Evolutionary conservation across 2,113 vertebrate genomes (phyloP).

Genomic region (Illadopsis cleaveri): DNA sequence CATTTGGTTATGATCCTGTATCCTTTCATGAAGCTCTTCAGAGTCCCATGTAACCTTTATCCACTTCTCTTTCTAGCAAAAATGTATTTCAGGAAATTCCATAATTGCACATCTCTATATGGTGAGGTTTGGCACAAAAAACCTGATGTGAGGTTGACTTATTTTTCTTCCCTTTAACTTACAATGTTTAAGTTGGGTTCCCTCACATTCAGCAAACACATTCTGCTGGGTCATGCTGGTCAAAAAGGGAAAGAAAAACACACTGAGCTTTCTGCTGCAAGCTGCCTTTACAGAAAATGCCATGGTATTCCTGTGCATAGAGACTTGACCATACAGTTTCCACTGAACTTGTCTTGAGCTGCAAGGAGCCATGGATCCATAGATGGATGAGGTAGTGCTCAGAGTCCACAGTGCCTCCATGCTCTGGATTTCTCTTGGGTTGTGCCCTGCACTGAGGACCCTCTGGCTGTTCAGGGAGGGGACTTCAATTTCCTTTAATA

Average conservation of each 20-base stretch:
- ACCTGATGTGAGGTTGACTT: background rate
- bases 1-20: background rate
- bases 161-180: conserved; percentile 29
- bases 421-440: background rate
- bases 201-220: background rate
- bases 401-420: accelerated
- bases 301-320: background rate
- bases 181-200: background rate
- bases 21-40: background rate
- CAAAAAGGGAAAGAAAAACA: background rate
- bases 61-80: conserved; percentile 68
- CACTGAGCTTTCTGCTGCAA: background rate
- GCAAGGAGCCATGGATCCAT: background rate
- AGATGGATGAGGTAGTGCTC: background rate
- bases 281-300: background rate
- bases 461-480: background rate
- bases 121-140: conserved; percentile 56
- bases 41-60: conserved; percentile 6
- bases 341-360: background rate
- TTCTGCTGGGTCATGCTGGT: background rate
- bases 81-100: conserved; percentile 61
- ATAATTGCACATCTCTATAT: conserved; percentile 58
- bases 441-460: background rate
- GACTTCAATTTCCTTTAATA: background rate
- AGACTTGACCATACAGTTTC: background rate